phyloP scores from a whole-genome alignment of 1,140 invertebrate genomes.

The Calephelis nemesis region DNA sequence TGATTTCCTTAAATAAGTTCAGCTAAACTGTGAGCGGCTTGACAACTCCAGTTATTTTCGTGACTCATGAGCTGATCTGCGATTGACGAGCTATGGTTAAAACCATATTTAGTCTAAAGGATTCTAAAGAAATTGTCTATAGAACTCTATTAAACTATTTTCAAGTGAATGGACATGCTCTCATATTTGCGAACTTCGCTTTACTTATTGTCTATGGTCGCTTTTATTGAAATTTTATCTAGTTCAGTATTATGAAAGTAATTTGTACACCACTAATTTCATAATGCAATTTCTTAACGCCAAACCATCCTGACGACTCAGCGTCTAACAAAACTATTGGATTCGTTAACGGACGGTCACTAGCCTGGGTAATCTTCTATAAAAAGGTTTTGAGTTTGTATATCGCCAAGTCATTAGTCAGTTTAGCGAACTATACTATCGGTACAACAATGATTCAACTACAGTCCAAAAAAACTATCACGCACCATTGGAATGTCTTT shows the following conservation, averaged over 20 bases:
- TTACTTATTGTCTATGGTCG: too few relatives aligned
- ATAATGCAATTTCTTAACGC: constrained; percentile 10
- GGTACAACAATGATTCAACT: constrained; percentile 33
- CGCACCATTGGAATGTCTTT: constrained; percentile 38
- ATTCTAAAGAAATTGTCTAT: too few relatives aligned
- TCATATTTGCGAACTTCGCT: too few relatives aligned
- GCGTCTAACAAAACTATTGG: constrained; percentile 11
- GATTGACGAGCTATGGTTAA: too few relatives aligned
- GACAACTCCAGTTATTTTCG: too few relatives aligned
- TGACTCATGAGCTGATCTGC: too few relatives aligned
- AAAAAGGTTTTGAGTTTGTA: constrained; percentile 3
- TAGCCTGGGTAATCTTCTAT: constrained; percentile 17
- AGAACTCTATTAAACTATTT: too few relatives aligned
- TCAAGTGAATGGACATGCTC: too few relatives aligned
- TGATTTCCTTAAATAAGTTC: too few relatives aligned
- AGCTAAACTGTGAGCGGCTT: too few relatives aligned
- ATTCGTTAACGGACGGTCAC: constrained; percentile 13
- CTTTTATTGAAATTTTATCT: too few relatives aligned
- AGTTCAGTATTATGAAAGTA: not conserved
- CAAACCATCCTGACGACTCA: constrained; percentile 10
- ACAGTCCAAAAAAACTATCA: constrained; percentile 38
- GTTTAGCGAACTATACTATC: constrained; percentile 31
- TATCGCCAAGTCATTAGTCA: constrained; percentile 19
- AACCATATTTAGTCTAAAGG: too few relatives aligned
- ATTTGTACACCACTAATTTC: not conserved